Base-by-base conservation (phyloP, 2,797 vertebrate genomes). In the Cossypha dichroa region DNA sequence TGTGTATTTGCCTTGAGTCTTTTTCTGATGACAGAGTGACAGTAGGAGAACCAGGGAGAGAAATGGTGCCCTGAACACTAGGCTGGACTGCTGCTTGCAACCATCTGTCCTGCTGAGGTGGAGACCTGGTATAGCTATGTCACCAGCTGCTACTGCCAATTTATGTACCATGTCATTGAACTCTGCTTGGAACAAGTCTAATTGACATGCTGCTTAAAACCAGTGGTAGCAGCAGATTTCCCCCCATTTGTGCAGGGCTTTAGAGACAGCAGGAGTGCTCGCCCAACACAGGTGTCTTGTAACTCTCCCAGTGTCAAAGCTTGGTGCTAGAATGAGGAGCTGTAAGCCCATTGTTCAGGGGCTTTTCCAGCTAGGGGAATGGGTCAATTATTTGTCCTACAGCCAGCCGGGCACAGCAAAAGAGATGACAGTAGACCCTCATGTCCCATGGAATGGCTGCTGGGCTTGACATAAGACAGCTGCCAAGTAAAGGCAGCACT, bases 91-190 rank as follows among this genome's bases (percentile, higher is more conserved):
- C 10, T 43, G 54, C 34, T 89, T 62, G 66, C 48, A 56, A 85
- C 62, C 85, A 88, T 46, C 59, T 85, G 72, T 66, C 34, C 59
- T 52, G 66, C 40, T 34, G 45, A 85, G 54, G 40, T 68, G 75
- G 41, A 82, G 58, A 87, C 54, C 45, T 91, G 67, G 29, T 38
- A 58, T 69, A 88, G 63, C 26, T 60, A 4, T 66, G 64, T 33
- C 59, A 69, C 64, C 88, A 77, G 82, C 88, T 92, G 93, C 85
- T 66, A 34, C 83, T 85, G 59, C 63, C 85, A 80, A 12, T 85
- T 90, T 41, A 46, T 2, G 1, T 10, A 64, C 46, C 46, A n/a
- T 58, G 38, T 69, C 85, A 92, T 41, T n/a, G 75, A 92, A 36
- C 64, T 26, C 43, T 43, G 23, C 79, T 85, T 73, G 68, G 82